Percentiles rank a stretch among this genome's conserved stretches.
Conservation (phyloP, 2,113 vertebrate genomes). For the Pelmatolapia mariae region DNA sequence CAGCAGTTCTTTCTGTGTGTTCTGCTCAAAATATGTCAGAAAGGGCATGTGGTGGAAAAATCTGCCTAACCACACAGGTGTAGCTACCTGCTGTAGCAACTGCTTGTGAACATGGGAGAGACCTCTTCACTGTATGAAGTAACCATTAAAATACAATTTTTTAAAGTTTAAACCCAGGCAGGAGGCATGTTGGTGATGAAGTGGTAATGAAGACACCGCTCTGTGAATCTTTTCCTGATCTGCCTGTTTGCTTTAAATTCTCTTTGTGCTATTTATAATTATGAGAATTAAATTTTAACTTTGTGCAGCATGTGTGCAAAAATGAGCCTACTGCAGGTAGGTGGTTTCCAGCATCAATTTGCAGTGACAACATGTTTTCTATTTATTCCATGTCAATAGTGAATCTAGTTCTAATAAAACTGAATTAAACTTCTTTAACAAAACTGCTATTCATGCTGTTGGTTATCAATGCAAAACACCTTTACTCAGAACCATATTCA, state of each 20-base stretch:
- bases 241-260: background rate
- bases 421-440: background rate
- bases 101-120: background rate
- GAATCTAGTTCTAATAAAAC: background rate
- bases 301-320: background rate
- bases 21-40: background rate
- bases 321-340: constrained; percentile 19
- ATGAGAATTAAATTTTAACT: background rate
- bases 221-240: background rate
- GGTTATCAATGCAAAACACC: background rate
- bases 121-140: background rate
- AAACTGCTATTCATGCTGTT: background rate
- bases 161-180: background rate
- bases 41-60: background rate
- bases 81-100: background rate
- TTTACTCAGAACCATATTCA: background rate
- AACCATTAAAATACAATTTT: background rate
- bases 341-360: constrained; percentile 28
- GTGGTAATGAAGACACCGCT: background rate
- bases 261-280: background rate
- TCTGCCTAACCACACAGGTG: background rate
- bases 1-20: background rate
- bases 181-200: constrained; percentile 34
- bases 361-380: background rate
- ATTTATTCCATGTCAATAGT: background rate